Percentiles rank a stretch among this genome's conserved stretches.
phyloP scores from a whole-genome alignment of 2,888 invertebrate species.

The Apodemia duryi region DNA sequence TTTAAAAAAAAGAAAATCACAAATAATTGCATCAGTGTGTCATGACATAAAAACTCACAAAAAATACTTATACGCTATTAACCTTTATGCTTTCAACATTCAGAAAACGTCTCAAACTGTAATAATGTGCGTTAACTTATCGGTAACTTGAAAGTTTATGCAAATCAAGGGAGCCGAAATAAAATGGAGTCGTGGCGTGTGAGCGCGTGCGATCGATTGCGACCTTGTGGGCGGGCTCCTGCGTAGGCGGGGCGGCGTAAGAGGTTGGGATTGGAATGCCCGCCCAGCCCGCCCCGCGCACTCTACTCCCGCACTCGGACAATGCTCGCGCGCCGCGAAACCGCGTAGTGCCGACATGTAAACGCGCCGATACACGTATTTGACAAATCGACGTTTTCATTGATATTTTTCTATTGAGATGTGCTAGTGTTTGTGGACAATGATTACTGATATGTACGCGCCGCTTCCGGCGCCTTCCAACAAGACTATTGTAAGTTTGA shows the following conservation, averaged over 20 bases:
- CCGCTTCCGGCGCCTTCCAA: slow-evolving; percentile 64
- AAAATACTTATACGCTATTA: too few species aligned
- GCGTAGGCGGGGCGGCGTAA: slow-evolving; percentile 65
- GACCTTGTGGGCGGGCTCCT: slow-evolving; percentile 72
- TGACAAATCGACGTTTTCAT: not conserved
- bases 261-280: slow-evolving; percentile 61
- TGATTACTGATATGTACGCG: slow-evolving; percentile 76
- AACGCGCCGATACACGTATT: slow-evolving; percentile 30
- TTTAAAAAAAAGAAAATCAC: too few species aligned
- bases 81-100: not conserved
- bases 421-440: slow-evolving; percentile 53
- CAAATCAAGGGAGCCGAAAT: slow-evolving; percentile 73
- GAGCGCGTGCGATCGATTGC: slow-evolving; percentile 74
- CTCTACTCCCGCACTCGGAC: slow-evolving; percentile 39
- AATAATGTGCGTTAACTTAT: slow-evolving; percentile 25
- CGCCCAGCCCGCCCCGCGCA: slow-evolving; percentile 42
- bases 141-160: slow-evolving; percentile 63
- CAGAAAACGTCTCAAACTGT: slow-evolving; percentile 18
- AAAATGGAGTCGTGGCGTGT: slow-evolving; percentile 73
- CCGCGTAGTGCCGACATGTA: slow-evolving; percentile 36
- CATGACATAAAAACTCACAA: too few species aligned
- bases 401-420: slow-evolving; percentile 23
- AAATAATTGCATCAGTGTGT: too few species aligned
- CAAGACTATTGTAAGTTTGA: slow-evolving; percentile 66
- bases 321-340: slow-evolving; percentile 36